Evolutionary conservation across 2,113 vertebrate genomes (phyloP), one percentile per base, ranked within the genome.

Genomic region (Mastomys coucha): DNA sequence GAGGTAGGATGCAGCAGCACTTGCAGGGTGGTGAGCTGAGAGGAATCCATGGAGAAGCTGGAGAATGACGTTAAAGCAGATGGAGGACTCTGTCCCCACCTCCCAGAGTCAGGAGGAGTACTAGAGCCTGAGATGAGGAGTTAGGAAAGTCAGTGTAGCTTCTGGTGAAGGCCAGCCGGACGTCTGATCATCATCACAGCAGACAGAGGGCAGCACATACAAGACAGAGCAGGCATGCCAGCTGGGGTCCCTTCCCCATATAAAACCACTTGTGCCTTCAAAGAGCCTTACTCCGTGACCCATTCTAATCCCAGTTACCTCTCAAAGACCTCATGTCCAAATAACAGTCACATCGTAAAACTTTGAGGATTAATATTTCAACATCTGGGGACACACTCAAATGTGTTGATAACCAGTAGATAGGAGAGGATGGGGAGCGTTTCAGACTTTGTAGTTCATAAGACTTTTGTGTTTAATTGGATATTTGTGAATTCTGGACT

Each of bases 281-380:
- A 10, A 42, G 5, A 36, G 42, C 70, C 28, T 16, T 24, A 39
- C 24, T 16, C 12, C 24, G 45, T 42, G 53, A 60, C 53, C 31
- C n/a, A 33, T 28, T 65, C 42, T 28, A 39, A 51, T 31, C 42
- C 56, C 24, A 39, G 8, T 72, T 9, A 39, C 36, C 42, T 75
- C 22, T 72, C 26, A 36, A 75, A 28, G 31, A 4, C 33, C 53
- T 45, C 14, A 63, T 7, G 9, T 45, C 31, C 33, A 85, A 63
- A 75, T 92, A 49, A 33, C 80, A 85, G 26, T 60, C 26, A 45
- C n/a, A 42, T 4, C n/a, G 26, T 36, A 65, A n/a, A 36, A 86
- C 60, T 86, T 65, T 65, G 91, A 58, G 33, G 39, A 11, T 70
- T 81, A 70, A 82, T 82, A 78, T 65, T 90, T 39, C 51, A 45